A percentile compares a stretch with the other conserved stretches of the same genome.
Conservation (phyloP, 2,113 vertebrate genomes). For the Tretioscincus oriximinensis region DNA sequence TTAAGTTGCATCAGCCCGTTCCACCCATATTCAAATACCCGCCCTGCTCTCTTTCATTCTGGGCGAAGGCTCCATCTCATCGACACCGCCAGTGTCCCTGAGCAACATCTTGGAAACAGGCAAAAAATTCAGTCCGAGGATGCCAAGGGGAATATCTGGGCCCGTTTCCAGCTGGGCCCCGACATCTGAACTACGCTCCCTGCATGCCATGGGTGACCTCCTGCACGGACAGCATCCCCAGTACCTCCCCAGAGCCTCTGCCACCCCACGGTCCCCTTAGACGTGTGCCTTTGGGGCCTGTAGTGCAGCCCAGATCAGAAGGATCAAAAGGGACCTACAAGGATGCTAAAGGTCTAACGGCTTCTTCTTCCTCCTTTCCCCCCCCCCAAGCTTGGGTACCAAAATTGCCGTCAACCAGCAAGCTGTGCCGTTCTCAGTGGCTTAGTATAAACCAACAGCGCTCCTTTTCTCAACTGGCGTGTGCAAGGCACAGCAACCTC, state of each 20-base stretch:
- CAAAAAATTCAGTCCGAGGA: background rate
- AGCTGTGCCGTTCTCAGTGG: background rate
- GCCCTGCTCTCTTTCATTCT: too few species aligned
- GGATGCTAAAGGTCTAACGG: background rate
- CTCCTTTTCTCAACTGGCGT: slow-evolving; percentile 14
- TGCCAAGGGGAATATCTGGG: background rate
- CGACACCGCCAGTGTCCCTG: too few species aligned
- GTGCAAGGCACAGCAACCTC: slow-evolving; percentile 25
- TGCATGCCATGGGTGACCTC: too few species aligned
- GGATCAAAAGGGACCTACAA: background rate
- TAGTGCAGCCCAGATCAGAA: background rate
- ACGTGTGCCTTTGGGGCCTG: background rate
- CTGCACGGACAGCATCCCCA: background rate
- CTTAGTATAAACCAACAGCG: slow-evolving; percentile 11
- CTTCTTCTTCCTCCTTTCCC: too few species aligned
- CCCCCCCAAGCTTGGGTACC: background rate
- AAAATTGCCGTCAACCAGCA: background rate
- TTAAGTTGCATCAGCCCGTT: too few species aligned
- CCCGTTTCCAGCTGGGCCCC: background rate
- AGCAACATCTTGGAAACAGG: background rate
- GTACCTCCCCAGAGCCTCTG: background rate
- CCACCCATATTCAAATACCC: too few species aligned
- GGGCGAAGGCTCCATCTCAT: too few species aligned
- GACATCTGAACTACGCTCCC: background rate
- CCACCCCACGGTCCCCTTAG: background rate